Evolutionary conservation across 2,113 vertebrate genomes (phyloP).

Genomic region (Cariama cristata): DNA sequence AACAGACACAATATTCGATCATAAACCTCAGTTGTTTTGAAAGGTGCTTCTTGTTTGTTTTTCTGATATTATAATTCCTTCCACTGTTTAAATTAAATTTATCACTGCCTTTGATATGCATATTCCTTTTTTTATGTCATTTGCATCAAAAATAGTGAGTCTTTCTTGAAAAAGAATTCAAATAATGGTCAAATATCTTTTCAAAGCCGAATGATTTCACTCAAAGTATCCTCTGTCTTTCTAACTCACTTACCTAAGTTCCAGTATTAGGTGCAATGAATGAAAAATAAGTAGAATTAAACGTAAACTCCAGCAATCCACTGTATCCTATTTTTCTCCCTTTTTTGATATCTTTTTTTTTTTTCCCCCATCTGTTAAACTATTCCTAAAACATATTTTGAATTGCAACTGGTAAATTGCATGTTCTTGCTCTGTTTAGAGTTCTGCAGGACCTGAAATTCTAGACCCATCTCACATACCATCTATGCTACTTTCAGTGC

Average conservation of each 20-base stretch:
- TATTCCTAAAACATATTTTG: background rate
- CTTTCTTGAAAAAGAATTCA: background rate
- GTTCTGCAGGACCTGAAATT: background rate
- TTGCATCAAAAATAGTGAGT: background rate
- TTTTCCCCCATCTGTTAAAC: background rate
- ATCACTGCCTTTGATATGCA: background rate
- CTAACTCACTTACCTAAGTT: background rate
- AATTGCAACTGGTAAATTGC: background rate
- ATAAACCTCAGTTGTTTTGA: background rate
- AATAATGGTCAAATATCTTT: background rate
- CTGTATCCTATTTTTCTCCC: fast-evolving
- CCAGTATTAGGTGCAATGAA: background rate
- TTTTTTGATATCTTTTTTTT: background rate
- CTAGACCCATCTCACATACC: background rate
- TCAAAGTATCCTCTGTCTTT: background rate
- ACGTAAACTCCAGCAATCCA: background rate
- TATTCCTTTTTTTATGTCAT: background rate
- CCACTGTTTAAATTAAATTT: background rate
- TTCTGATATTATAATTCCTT: background rate
- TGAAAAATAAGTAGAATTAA: background rate
- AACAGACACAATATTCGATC: background rate
- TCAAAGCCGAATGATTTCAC: background rate
- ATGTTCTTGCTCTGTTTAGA: background rate
- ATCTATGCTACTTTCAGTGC: background rate
- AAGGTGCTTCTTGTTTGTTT: background rate